Percentiles rank a stretch among this genome's conserved stretches.
phyloP scores from a whole-genome alignment of 2,113 vertebrate species.

The Mobula birostris region DNA sequence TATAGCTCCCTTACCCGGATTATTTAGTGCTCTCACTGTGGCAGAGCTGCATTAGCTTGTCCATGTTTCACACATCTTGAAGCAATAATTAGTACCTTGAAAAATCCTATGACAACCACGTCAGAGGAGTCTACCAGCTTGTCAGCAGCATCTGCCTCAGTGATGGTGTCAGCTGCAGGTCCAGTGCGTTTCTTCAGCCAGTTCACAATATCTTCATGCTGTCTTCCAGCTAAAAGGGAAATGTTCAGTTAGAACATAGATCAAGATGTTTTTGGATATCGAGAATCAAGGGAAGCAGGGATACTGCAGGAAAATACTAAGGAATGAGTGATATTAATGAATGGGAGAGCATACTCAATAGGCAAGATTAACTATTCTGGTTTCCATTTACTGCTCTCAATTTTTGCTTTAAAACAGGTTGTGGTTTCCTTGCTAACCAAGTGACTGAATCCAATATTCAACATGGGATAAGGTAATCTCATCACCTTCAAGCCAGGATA shows the following conservation, averaged over 20 bases:
- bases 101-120: conserved; percentile 87
- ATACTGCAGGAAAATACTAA: too few relatives aligned
- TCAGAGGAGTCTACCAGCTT: conserved; percentile 73
- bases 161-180: conserved; percentile 66
- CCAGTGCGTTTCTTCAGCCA: conserved; percentile 96
- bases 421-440: background rate
- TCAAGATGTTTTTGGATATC: too few relatives aligned
- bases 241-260: too few relatives aligned
- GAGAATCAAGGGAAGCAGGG: too few relatives aligned
- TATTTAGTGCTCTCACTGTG: background rate
- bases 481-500: background rate
- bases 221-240: conserved; percentile 71
- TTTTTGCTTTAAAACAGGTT: too few relatives aligned
- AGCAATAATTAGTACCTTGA: conserved; percentile 68
- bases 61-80: background rate
- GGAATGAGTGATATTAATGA: too few relatives aligned
- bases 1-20: background rate
- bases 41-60: background rate
- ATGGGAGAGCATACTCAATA: too few relatives aligned
- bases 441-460: background rate
- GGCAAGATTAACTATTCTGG: too few relatives aligned
- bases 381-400: too few relatives aligned
- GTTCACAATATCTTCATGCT: conserved; percentile 82
- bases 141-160: conserved; percentile 57
- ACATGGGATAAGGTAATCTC: background rate